Evolutionary conservation across 1,140 invertebrate genomes (phyloP).

Genomic region (Maniola jurtina): DNA sequence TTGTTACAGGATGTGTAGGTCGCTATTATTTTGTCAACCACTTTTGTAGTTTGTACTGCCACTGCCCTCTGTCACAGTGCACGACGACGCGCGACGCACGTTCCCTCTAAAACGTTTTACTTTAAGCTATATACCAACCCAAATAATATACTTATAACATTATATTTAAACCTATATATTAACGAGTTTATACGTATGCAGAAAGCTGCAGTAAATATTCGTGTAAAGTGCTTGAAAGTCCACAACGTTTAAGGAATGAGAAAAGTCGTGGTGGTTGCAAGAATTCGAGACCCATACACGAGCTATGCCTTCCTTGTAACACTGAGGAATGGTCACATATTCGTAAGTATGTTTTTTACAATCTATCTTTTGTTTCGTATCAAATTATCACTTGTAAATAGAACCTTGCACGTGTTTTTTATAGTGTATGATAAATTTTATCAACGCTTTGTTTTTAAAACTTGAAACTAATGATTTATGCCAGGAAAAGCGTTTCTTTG

Average conservation of each 20-base stretch:
- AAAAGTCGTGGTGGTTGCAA: conserved; percentile 13
- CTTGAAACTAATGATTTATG: neutral
- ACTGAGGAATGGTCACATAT: conserved; percentile 19
- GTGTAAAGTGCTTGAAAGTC: conserved; percentile 21
- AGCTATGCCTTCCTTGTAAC: neutral
- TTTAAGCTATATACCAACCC: neutral
- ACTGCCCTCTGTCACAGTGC: conserved; percentile 30
- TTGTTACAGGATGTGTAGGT: conserved; percentile 54
- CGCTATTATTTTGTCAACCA: conserved; percentile 57
- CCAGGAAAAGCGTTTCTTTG: neutral
- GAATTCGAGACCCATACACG: neutral
- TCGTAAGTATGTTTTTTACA: conserved; percentile 11
- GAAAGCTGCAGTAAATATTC: neutral
- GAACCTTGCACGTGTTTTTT: conserved; percentile 6
- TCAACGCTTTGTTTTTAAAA: conserved; percentile 7
- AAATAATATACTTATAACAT: neutral
- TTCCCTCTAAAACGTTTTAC: neutral
- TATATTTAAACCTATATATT: conserved; percentile 1
- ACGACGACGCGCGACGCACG: conserved; percentile 38
- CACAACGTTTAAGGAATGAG: conserved; percentile 24
- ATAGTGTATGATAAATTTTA: conserved; percentile 1
- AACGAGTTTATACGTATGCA: too few relatives aligned
- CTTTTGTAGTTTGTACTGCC: conserved; percentile 34
- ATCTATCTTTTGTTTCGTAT: neutral
- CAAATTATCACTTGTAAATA: neutral